Percentiles rank a stretch among this genome's conserved stretches.
phyloP scores from a whole-genome alignment of 1,140 invertebrate genomes.

The Hestina assimilis region DNA sequence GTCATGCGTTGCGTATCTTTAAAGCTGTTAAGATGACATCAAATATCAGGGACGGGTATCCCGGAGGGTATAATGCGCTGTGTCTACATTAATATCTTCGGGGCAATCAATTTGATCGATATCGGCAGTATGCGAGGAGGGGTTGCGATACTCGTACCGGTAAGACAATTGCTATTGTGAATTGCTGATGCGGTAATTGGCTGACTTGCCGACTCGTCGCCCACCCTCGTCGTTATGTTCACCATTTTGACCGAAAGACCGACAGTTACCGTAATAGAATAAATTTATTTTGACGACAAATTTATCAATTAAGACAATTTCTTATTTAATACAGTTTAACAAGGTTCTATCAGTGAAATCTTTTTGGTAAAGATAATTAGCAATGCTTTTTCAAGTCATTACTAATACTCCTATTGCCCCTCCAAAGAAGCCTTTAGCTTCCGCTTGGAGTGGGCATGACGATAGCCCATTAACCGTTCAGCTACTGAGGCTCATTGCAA shows the following conservation, averaged over 20 bases:
- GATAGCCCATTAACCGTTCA: no score
- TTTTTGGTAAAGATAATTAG: no score
- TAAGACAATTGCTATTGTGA: slow-evolving; percentile 8
- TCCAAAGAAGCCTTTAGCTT: no score
- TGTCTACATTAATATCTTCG: neutral
- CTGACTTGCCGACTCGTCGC: neutral
- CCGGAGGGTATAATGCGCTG: neutral
- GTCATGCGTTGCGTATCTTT: neutral
- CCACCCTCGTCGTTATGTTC: neutral
- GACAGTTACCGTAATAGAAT: neutral
- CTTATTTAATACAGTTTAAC: no score
- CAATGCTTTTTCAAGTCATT: no score
- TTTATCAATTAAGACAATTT: no score
- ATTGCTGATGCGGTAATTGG: slow-evolving; percentile 26
- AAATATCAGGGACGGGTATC: neutral
- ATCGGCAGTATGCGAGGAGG: neutral
- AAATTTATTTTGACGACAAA: neutral
- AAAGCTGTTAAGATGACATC: neutral
- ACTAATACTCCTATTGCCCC: no score
- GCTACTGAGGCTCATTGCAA: no score
- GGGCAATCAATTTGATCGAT: slow-evolving; percentile 3
- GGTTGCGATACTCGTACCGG: slow-evolving; percentile 1
- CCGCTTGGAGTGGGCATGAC: no score
- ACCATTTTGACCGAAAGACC: slow-evolving; percentile 7
- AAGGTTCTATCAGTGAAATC: no score